These are phyloP conservation scores for Zeuzera pyrina DNA, from an alignment of 2,888 invertebrate genomes.

Conservation along the genomic window DNA sequence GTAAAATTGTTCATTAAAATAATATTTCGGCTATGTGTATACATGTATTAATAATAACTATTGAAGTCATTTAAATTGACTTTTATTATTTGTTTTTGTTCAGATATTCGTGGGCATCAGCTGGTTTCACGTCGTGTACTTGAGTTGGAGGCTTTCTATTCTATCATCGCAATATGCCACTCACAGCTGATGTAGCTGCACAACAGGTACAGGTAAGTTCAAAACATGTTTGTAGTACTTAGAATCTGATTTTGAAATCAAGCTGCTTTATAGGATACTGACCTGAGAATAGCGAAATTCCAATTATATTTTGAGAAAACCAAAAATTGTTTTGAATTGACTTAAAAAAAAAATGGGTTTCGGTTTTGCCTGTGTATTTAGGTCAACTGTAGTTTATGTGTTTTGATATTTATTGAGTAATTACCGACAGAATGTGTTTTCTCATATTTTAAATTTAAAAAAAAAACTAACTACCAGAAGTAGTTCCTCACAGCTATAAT, in stretches of 20 bases:
- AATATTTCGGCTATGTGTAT: neutral
- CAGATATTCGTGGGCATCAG: slow-evolving; percentile 53
- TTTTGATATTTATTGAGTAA: too few species aligned
- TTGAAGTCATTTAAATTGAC: neutral
- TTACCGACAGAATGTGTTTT: too few species aligned
- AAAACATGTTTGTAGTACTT: neutral
- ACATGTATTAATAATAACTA: neutral
- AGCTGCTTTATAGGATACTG: neutral
- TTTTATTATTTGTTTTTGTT: neutral
- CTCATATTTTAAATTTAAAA: too few species aligned
- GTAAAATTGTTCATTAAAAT: neutral
- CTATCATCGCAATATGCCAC: slow-evolving; percentile 76
- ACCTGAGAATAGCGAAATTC: too few species aligned
- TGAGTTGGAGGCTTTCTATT: slow-evolving; percentile 64
- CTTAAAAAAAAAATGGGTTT: too few species aligned
- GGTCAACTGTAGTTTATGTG: too few species aligned
- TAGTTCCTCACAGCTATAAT: too few species aligned
- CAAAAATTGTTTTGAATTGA: too few species aligned
- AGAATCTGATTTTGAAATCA: too few species aligned
- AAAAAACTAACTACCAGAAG: too few species aligned
- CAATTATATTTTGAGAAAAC: too few species aligned
- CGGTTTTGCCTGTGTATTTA: too few species aligned
- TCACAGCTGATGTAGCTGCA: slow-evolving; percentile 84
- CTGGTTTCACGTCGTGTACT: slow-evolving; percentile 67
- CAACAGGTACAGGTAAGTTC: slow-evolving; percentile 73